A percentile compares a stretch with the other conserved stretches of the same genome.
phyloP scores from a whole-genome alignment of 2,888 invertebrate genomes.

The Drosophila formosana region DNA sequence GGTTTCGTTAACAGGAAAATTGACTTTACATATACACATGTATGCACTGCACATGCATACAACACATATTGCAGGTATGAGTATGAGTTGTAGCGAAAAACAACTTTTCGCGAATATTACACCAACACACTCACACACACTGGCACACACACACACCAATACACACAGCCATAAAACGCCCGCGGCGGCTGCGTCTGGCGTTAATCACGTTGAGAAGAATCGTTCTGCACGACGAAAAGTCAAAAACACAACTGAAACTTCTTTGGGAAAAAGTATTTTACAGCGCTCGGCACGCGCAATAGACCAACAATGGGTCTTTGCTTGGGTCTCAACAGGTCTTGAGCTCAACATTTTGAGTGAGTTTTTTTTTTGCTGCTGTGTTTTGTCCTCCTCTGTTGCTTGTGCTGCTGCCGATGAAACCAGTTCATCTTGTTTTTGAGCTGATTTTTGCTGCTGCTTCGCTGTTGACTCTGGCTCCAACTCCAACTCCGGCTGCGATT shows the following conservation, averaged over 20 bases:
- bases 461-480: background rate
- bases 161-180: constrained; percentile 49
- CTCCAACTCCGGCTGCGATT: constrained; percentile 4
- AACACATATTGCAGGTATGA: background rate
- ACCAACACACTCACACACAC: constrained; percentile 24
- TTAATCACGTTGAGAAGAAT: constrained; percentile 67
- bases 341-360: constrained; percentile 70
- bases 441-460: constrained; percentile 20
- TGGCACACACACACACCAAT: constrained; percentile 6
- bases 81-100: constrained; percentile 52
- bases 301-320: constrained; percentile 68
- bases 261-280: constrained; percentile 80
- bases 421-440: constrained; percentile 78
- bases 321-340: constrained; percentile 76
- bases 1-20: constrained; percentile 80
- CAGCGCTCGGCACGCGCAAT: constrained; percentile 80
- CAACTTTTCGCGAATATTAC: constrained; percentile 64
- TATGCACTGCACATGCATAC: constrained; percentile 27
- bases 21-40: constrained; percentile 56
- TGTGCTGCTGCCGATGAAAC: constrained; percentile 47
- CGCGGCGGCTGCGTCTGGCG: constrained; percentile 55
- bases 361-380: constrained; percentile 55
- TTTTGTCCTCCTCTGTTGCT: constrained; percentile 8
- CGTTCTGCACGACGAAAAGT: constrained; percentile 82
- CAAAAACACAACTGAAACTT: constrained; percentile 83